Conservation (phyloP, 2,113 vertebrate genomes). For the Ardeotis arabs region DNA sequence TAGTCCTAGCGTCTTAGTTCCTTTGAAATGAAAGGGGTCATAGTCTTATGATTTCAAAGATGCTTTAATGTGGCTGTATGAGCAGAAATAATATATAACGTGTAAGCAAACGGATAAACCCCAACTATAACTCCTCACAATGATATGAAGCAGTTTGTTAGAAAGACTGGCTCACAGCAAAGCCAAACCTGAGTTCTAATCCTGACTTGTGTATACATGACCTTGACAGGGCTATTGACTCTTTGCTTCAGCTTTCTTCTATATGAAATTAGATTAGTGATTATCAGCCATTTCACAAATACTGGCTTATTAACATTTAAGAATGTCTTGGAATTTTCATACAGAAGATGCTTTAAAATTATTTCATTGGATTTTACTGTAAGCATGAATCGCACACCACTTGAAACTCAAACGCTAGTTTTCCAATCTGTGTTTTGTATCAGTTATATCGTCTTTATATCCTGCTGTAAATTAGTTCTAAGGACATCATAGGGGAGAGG, state of each 20-base stretch:
- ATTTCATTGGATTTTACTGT: background rate
- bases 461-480: conserved; percentile 7
- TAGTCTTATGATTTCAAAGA: background rate
- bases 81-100: background rate
- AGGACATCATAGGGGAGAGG: background rate
- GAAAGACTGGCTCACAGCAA: background rate
- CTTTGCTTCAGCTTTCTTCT: background rate
- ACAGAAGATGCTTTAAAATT: background rate
- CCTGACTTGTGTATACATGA: background rate
- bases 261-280: background rate
- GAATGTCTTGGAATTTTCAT: background rate
- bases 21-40: background rate
- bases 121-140: background rate
- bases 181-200: background rate
- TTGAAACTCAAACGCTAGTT: background rate
- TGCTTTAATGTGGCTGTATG: background rate
- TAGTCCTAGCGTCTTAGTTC: background rate
- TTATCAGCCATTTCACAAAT: background rate
- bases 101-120: background rate
- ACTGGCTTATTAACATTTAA: background rate
- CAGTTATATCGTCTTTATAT: background rate
- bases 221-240: background rate
- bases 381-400: background rate
- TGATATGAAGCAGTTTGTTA: background rate
- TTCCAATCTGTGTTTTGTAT: background rate